Percentiles rank a stretch among this genome's conserved stretches.
Evolutionary conservation across 2,113 vertebrate species (phyloP).

Genomic region (Carlito syrichta): DNA sequence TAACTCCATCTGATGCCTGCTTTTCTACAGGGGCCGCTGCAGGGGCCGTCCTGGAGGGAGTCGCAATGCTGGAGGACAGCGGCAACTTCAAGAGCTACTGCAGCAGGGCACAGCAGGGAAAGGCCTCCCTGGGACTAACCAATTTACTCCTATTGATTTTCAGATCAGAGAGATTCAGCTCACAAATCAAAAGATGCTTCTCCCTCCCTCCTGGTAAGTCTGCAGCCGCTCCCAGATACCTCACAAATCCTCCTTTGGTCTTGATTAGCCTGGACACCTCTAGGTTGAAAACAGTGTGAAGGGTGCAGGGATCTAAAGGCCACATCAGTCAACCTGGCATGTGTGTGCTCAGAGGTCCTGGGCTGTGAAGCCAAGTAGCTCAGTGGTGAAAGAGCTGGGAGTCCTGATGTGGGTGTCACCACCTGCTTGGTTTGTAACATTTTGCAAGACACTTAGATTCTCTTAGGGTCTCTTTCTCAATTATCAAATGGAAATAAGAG

Average conservation of each 20-base stretch:
- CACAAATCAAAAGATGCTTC: slow-evolving; percentile 57
- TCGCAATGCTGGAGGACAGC: not conserved
- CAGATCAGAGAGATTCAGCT: slow-evolving; percentile 51
- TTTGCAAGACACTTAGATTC: not conserved
- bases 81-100: not conserved
- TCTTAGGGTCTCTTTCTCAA: not conserved
- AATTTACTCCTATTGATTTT: slow-evolving; percentile 40
- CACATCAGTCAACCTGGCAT: not conserved
- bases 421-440: not conserved
- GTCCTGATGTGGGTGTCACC: not conserved
- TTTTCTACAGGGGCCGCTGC: not conserved
- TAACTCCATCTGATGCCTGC: not conserved
- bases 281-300: not conserved
- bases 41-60: not conserved
- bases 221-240: not conserved
- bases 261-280: not conserved
- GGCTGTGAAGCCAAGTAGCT: not conserved
- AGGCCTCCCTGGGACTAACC: not conserved
- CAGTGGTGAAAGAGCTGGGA: not conserved
- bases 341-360: not conserved
- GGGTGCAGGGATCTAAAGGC: not conserved
- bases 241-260: not conserved
- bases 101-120: not conserved
- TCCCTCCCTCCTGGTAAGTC: not conserved
- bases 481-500: not conserved